Conservation (phyloP, 2,888 invertebrate species). For the Baronia brevicornis region DNA sequence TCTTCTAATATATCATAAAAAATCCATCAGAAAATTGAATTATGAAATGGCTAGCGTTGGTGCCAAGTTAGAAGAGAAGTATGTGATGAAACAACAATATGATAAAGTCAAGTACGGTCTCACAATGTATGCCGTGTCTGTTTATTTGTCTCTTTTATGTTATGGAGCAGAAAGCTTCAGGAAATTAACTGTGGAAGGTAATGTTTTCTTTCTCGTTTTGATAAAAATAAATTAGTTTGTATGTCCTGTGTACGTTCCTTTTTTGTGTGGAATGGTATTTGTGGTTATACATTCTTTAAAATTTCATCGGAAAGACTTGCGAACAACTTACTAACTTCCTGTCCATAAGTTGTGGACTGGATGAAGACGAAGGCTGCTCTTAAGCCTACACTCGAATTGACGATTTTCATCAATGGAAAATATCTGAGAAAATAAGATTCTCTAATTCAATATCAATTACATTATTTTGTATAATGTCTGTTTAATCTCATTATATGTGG, state of each 20-base stretch:
- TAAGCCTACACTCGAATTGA: no score
- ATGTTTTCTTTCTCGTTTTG: constrained; percentile 8
- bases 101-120: constrained; percentile 49
- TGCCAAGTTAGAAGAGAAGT: constrained; percentile 41
- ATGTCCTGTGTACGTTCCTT: no score
- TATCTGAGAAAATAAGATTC: background rate
- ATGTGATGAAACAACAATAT: constrained; percentile 47
- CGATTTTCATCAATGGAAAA: no score
- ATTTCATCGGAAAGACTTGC: no score
- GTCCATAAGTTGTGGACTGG: no score
- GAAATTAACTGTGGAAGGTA: constrained; percentile 46
- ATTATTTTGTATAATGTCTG: no score
- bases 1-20: constrained; percentile 49
- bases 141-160: constrained; percentile 49
- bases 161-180: constrained; percentile 55
- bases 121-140: constrained; percentile 43
- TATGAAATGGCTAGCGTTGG: constrained; percentile 51
- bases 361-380: no score
- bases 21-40: constrained; percentile 53
- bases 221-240: no score
- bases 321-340: no score
- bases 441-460: no score
- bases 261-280: no score
- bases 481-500: background rate
- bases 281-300: no score